Conservation (phyloP, 2,888 invertebrate species). For the Caenorhabditis imperialis region DNA sequence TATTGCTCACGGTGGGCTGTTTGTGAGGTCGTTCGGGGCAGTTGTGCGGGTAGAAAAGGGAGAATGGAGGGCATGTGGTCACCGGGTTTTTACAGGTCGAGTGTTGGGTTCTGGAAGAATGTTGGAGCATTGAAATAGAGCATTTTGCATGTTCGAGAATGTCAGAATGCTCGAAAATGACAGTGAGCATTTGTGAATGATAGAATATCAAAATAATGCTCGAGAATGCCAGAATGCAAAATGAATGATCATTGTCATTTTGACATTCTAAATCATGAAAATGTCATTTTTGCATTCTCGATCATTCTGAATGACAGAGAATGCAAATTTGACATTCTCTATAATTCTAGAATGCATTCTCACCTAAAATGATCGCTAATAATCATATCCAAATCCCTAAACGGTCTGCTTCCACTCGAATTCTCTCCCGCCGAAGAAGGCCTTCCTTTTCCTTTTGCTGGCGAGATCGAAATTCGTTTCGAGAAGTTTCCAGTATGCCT, state of each 20-base stretch:
- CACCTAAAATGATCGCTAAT: slow-evolving; percentile 84
- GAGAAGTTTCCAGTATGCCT: slow-evolving; percentile 15
- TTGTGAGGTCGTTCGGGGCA: slow-evolving; percentile 88
- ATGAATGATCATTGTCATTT: no score
- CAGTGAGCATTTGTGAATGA: no score
- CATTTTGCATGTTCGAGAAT: no score
- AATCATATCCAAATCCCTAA: slow-evolving; percentile 87
- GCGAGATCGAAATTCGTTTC: slow-evolving; percentile 13
- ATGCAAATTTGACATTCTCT: no score
- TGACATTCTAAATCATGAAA: no score
- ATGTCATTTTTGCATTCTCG: no score
- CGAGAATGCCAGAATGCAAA: no score
- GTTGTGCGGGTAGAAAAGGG: slow-evolving; percentile 92
- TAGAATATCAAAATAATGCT: no score
- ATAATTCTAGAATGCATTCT: neutral
- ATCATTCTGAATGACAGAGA: no score
- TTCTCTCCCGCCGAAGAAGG: slow-evolving; percentile 13
- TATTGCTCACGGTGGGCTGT: slow-evolving; percentile 52
- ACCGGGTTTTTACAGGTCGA: slow-evolving; percentile 97
- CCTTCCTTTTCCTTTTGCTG: slow-evolving; percentile 12
- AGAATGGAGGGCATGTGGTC: slow-evolving; percentile 96
- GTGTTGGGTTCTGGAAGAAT: slow-evolving; percentile 89
- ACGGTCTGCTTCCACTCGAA: slow-evolving; percentile 36
- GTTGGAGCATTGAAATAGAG: no score
- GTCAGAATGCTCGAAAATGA: no score